Evolutionary conservation across 1,140 invertebrate species (phyloP), one percentile per base, ranked within the genome.

Genomic region (Sarcophaga peregrina): DNA sequence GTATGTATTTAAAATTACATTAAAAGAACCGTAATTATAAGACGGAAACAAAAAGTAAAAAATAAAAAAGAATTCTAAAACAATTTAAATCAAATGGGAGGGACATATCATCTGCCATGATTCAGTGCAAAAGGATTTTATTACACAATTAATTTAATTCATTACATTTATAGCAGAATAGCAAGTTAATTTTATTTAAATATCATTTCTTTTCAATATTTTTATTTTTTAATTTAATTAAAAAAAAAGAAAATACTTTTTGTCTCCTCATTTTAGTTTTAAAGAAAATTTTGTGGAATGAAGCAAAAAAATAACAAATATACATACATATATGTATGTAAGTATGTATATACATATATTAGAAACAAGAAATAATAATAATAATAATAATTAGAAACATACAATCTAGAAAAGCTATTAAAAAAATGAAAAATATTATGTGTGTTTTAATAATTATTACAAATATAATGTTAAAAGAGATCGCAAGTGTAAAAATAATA

Each of bases 371-470:
- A 73, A 48, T 76, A 48, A 13, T 47, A 48, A 37, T 47, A 47
- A 48, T 76, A 47, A 76, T 8, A 76, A 76, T 76, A 46, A 17
- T 73, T 25, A 8, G 11, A 73, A 15, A 25, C 6, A 76, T 76
- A 76, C 13, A 76, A 76, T 47, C 74, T 76, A 76, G 74, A 76
- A 76, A 76, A 76, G 74, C 74, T 76, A 76, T 76, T 76, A 20
- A 50, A 20, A n/a, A 37, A 37, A 78, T 20, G 75, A 78, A 78
- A 50, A 50, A 78, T 45, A 78, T 52, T 20, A 78, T 52, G 47
- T 52, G 11, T 52, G 17, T 50, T 68, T 68, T 78, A 78, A 78
- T 78, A 78, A 78, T 78, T 20, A 78, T 78, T 20, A 78, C 48
- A 17, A 78, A 50, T 45, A 78, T 78, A 78, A 78, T 15, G 47